These are phyloP conservation scores for Trichacis sp. DNA, from an alignment of 2,888 invertebrate genomes.

Conservation along the genomic window DNA sequence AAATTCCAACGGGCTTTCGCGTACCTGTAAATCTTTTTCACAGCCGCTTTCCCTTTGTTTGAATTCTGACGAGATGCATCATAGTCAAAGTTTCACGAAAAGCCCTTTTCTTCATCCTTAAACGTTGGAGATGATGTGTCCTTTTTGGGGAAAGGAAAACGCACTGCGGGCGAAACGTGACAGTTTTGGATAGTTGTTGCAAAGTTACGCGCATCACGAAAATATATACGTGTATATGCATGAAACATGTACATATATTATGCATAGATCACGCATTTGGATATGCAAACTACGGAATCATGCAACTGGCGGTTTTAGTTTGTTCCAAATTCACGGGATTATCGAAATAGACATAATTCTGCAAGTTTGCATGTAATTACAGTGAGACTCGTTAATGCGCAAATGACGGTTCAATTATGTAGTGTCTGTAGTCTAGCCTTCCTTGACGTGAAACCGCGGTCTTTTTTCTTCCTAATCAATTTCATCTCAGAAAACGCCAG, in stretches of 20 bases:
- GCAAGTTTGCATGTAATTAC: conserved; percentile 27
- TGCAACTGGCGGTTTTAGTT: conserved; percentile 39
- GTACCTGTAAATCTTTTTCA: conserved; percentile 7
- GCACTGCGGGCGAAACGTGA: conserved; percentile 27
- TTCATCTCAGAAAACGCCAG: too few relatives aligned
- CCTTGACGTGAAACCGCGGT: too few relatives aligned
- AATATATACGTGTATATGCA: conserved; percentile 33
- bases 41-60: conserved; percentile 19
- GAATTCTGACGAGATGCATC: conserved; percentile 22
- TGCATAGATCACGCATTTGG: conserved; percentile 41
- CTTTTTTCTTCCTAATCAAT: too few relatives aligned
- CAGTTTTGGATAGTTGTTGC: conserved; percentile 39
- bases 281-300: conserved; percentile 41
- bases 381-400: conserved; percentile 1
- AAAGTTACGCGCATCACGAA: conserved; percentile 32
- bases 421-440: too few relatives aligned
- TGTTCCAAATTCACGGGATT: conserved; percentile 36
- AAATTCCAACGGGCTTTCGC: background rate
- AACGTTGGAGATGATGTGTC: conserved; percentile 16
- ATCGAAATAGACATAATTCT: conserved; percentile 28
- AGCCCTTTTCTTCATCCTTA: conserved; percentile 24
- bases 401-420: conserved; percentile 1
- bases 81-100: conserved; percentile 22
- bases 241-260: conserved; percentile 38
- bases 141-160: conserved; percentile 30